phyloP scores from a whole-genome alignment of 92 coral and sea anemone genomes.

The Parazoanthus atlanticus region DNA sequence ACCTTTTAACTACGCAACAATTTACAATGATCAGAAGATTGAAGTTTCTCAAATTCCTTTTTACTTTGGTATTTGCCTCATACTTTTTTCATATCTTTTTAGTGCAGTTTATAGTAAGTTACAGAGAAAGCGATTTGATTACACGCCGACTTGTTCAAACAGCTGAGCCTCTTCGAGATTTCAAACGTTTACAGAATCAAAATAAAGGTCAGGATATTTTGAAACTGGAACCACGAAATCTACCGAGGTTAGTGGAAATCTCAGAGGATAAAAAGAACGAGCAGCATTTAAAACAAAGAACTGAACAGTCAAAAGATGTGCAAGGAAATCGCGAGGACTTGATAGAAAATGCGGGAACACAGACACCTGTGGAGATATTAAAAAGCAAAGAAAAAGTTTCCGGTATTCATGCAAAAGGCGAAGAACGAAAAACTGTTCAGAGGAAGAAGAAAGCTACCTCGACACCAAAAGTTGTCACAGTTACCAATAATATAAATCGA shows the following conservation, averaged over 20 bases:
- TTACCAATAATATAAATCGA: neutral
- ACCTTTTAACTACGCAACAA: neutral
- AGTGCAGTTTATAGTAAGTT: neutral
- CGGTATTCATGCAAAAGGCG: neutral
- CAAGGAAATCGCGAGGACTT: neutral
- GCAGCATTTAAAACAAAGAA: neutral
- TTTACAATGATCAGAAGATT: conserved; percentile 9
- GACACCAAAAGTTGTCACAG: neutral
- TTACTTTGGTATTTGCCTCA: neutral
- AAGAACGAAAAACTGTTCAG: neutral
- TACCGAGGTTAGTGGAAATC: neutral
- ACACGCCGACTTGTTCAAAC: too few relatives aligned
- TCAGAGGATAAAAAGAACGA: neutral
- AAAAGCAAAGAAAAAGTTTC: neutral
- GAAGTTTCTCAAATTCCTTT: neutral
- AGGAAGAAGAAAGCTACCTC: neutral
- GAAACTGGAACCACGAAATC: neutral
- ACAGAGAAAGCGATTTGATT: neutral
- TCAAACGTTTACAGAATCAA: neutral
- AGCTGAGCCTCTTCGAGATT: neutral
- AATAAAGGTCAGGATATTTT: neutral
- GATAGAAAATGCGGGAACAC: neutral
- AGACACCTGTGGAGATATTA: neutral
- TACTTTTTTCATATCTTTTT: neutral
- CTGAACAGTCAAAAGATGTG: neutral